Evolutionary conservation across 1,140 invertebrate species (phyloP), one percentile per base, ranked within the genome.

Genomic region (Drosophila oshimai): DNA sequence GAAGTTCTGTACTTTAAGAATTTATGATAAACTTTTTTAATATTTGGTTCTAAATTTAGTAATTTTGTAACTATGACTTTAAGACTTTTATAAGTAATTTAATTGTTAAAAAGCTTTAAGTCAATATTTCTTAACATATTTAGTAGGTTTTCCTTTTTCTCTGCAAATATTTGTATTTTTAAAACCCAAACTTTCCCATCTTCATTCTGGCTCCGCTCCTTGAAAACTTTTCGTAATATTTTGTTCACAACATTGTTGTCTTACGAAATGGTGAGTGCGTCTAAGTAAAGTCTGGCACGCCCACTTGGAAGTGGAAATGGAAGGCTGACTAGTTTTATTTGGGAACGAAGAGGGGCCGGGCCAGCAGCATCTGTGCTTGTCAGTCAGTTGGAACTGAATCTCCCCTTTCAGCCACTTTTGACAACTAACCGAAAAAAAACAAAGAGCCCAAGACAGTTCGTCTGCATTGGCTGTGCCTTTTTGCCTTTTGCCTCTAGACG

Each of bases 381-480:
- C 61, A 58, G 61, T 47, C 34, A 39, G 49, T 26, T 9, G 22
- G 47, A 6, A 13, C 41, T n/a, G n/a, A n/a, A n/a, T n/a, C 36
- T 39, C 28, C 37, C 17, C 15, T 57, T 28, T 31, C 39, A 0
- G 6, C 12, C 26, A 15, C 20, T 58, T 33, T 47, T 49, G 44
- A 69, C 64, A 69, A 58, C 67, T 69, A 49, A 29, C 44, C 53
- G n/a, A 70, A 49, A 36, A 49, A 70, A 49, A 36, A 49, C 49
- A 47, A 50, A 69, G 31, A 37, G 24, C 20, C 33, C 33, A 34
- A 65, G 80, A 65, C 78, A 78, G 62, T 70, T 84, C 79, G 79
- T 84, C 79, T 83, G 68, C 65, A 44, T 64, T 28, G 55, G 15
- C 17, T 64, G 37, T 28, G 55, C 10, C 12, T 24, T n/a, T n/a